Percentiles rank a stretch among this genome's conserved stretches.
These are phyloP conservation scores for Yponomeuta cagnagella DNA, from an alignment of 2,888 invertebrate species.

Conservation along the genomic window DNA sequence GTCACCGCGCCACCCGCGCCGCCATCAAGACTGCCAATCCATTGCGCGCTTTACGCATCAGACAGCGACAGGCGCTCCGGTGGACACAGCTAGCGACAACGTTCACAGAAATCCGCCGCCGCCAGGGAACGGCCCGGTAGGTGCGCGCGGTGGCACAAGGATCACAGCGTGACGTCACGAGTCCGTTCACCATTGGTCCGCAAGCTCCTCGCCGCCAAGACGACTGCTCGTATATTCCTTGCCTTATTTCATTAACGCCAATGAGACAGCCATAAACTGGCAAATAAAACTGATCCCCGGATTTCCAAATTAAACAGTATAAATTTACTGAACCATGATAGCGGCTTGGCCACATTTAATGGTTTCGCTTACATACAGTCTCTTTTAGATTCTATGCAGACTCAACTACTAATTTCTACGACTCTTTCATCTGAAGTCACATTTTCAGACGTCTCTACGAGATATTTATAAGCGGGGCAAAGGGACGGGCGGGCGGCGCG, in stretches of 20 bases:
- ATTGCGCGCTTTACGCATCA: background rate
- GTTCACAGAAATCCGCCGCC: background rate
- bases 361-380: background rate
- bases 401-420: too few species aligned
- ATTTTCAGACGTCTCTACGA: too few species aligned
- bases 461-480: too few species aligned
- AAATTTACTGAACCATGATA: conserved; percentile 8
- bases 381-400: background rate
- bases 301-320: conserved; percentile 14
- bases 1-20: conserved; percentile 6
- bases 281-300: conserved; percentile 30
- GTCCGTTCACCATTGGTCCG: conserved; percentile 20
- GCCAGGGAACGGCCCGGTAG: conserved; percentile 20
- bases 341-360: background rate
- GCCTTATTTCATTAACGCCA: conserved; percentile 32
- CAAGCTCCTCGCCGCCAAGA: conserved; percentile 22
- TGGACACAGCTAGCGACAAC: background rate
- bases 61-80: background rate
- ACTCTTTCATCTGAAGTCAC: too few species aligned
- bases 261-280: conserved; percentile 29
- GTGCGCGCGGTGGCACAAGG: conserved; percentile 35
- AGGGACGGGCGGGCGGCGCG: too few species aligned
- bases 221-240: conserved; percentile 25
- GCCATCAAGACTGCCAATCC: background rate
- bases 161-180: conserved; percentile 43